A percentile compares a stretch with the other conserved stretches of the same genome.
These are phyloP conservation scores for Leptosomus discolor DNA, from an alignment of 2,113 vertebrate genomes.

Conservation along the genomic window DNA sequence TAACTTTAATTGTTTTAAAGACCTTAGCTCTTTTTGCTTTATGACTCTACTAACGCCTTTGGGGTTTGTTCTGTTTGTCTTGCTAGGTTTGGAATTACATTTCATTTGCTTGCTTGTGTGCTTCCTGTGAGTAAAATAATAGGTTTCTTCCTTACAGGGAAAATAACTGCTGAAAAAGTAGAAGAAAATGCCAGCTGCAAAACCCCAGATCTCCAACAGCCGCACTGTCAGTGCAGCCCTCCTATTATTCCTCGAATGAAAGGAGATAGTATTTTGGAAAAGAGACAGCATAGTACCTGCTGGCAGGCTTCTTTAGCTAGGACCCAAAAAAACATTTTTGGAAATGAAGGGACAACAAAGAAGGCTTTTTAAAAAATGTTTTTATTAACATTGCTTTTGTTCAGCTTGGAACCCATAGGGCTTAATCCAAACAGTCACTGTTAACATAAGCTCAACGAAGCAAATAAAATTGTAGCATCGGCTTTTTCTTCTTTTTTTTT, in stretches of 20 bases:
- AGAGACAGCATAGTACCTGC: background rate
- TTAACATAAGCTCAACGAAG: background rate
- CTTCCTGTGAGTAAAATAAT: background rate
- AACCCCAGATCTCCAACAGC: background rate
- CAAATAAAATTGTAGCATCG: background rate
- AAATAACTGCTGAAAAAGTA: background rate
- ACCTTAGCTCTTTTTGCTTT: background rate
- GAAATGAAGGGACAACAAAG: background rate
- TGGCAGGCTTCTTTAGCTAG: background rate
- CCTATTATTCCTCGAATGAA: background rate
- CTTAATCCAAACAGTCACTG: background rate
- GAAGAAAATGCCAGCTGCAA: background rate
- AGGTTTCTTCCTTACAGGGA: background rate
- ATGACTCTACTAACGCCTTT: background rate
- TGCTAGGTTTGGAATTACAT: background rate
- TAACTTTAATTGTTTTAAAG: background rate
- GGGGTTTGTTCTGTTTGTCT: background rate
- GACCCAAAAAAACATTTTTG: background rate
- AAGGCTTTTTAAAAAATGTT: background rate
- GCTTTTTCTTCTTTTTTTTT: background rate
- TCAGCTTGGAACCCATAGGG: background rate
- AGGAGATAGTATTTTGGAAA: background rate
- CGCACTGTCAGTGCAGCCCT: background rate
- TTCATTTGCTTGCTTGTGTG: background rate
- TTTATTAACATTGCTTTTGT: background rate